Evolutionary conservation across 2,888 invertebrate genomes (phyloP), one percentile per base, ranked within the genome.

Genomic region (Antheraea yamamai): DNA sequence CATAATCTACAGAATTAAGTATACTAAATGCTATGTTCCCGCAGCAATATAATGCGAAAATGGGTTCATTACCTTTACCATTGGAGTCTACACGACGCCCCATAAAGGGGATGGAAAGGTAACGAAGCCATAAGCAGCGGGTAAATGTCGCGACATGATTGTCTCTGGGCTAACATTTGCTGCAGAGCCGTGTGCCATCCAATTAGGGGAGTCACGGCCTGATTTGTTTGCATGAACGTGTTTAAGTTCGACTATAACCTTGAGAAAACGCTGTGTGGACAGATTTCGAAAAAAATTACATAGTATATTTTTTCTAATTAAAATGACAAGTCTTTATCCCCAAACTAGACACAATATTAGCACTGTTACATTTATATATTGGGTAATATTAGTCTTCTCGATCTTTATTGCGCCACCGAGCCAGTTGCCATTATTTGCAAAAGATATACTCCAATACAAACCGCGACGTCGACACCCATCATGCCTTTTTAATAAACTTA

Each of bases 121-220:
- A 88, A 89, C 86, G 84, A 84, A 85, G 85, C 83, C 81, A 83
- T 88, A 86, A 83, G 80, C 80, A 74, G 51, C 79, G 75, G 78
- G 83, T 84, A 92, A 92, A 92, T 92, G 92, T 86, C 93, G 87
- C 85, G 88, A 79, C 88, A 82, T 85, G 88, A 89, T 90, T 87
- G 89, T 88, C 86, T 84, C 86, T 84, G 81, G 77, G 85, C 91
- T 91, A 92, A 92, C 92, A 92, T 92, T 92, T 92, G 87, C 85
- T 85, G 85, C 80, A 83, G 79, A 78, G 77, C 77, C 82, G 81
- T 84, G 76, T 78, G 78, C 78, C 81, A 81, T 84, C 93, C 92
- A 92, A 92, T 92, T 92, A 92, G 89, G 89, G 85, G 83, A 78
- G 77, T 73, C 77, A 70, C 70, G 74, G 74, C 58, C 75, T 82